Base-by-base conservation (phyloP, 2,888 invertebrate species). In the Anoncus sp. region DNA sequence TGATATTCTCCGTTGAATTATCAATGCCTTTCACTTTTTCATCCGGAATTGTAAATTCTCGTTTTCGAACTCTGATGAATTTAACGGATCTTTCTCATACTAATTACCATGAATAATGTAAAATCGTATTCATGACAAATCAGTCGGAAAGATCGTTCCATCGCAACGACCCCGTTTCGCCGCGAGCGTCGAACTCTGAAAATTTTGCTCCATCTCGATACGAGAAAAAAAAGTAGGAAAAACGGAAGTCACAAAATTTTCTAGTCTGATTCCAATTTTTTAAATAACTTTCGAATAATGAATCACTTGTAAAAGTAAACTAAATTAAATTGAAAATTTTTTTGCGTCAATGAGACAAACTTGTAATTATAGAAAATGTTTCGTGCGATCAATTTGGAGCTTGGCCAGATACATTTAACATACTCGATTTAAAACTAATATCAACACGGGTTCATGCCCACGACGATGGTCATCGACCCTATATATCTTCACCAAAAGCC, bases 401-500 rank as follows among this genome's bases (percentile, higher is more conserved):
- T 14, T 22, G 38, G 43, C 59, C 59, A 40, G 31, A 59, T 40
- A 59, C 9, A 16, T 43, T 59, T 59, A 63, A 49, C 10, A 22
- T 35, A 51, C 14, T 51, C 20, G 20, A n/a, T 49, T 35, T 16
- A 22, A 53, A 53, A n/a, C 31, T 9, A n/a, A 12, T 20, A 2
- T 7, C 24, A 53, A 31, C 7, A 31, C 1, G 5, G 9, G 10
- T 10, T 27, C 31, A 31, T 10, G 1, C 45, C 2, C 16, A 5
- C 53, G 22, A 40, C 3, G 16, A n/a, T 49, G 63, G 63, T 49
- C 49, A 35, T 63, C 22, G 49, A 63, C 47, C 63, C 49, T 49
- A 1, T 1, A 1, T 12, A 20, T 45, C 14, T 24, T 24, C 12
- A 59, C 47, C 38, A 65, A 22, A 65, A 65, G 12, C 24, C 35